phyloP scores from a whole-genome alignment of 2,797 vertebrate genomes.

The Oreochromis mossambicus region DNA sequence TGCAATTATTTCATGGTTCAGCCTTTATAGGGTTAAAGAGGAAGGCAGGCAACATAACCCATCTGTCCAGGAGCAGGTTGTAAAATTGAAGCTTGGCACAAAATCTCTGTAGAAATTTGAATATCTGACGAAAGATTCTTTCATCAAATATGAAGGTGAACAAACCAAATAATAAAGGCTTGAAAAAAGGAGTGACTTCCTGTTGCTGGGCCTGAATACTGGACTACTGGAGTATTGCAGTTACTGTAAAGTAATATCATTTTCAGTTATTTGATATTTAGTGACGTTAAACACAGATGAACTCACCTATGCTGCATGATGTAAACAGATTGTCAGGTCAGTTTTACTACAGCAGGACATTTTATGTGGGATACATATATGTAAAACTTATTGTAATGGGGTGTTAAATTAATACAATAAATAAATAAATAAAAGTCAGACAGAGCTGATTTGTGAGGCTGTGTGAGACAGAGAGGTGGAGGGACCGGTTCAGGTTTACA shows the following conservation, averaged over 20 bases:
- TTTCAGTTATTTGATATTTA: background rate
- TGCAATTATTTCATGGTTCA: background rate
- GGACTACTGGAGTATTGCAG: background rate
- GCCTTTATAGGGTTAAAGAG: background rate
- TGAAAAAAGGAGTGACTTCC: background rate
- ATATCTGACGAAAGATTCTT: background rate
- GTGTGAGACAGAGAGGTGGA: conserved; percentile 14
- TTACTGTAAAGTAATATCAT: background rate
- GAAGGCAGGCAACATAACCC: background rate
- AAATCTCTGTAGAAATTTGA: background rate
- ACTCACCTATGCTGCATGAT: background rate
- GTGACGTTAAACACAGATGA: background rate
- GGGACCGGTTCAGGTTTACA: conserved; percentile 8
- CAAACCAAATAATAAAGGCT: background rate
- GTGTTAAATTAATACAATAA: background rate
- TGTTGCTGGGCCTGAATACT: background rate
- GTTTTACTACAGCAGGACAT: background rate
- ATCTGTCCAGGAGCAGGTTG: background rate
- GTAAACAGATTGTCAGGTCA: background rate
- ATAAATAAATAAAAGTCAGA: background rate
- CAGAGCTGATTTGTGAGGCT: background rate
- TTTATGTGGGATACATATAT: background rate
- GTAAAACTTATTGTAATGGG: background rate
- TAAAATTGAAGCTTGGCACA: background rate
- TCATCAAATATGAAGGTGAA: background rate